Conservation (phyloP, 2,888 invertebrate genomes). For the Aspidapion aeneum region DNA sequence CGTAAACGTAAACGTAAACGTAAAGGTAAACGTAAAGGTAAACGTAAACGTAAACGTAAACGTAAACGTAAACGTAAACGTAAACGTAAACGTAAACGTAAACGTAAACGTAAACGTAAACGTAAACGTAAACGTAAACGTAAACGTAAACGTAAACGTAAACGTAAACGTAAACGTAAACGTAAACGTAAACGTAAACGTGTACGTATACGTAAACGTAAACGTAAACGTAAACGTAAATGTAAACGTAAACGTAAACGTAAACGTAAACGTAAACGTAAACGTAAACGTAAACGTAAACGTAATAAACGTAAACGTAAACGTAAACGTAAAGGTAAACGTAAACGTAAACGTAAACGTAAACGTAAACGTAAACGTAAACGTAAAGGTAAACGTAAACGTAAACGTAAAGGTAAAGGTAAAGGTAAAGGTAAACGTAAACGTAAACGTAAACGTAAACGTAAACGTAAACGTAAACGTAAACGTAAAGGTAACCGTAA, state of each 20-base stretch:
- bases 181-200: not conserved
- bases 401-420: not conserved
- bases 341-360: not conserved
- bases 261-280: not conserved
- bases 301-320: not conserved
- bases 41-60: not conserved
- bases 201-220: not conserved
- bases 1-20: not conserved
- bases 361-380: not conserved
- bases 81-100: not conserved
- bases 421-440: not conserved
- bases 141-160: not conserved
- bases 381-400: not conserved
- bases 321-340: not conserved
- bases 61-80: not conserved
- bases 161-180: not conserved
- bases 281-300: not conserved
- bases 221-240: not conserved
- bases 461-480: not conserved
- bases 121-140: not conserved
- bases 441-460: not conserved
- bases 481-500: not conserved
- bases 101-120: not conserved
- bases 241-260: no score
- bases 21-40: not conserved